Base-by-base conservation (phyloP, 2,113 vertebrate species). In the Motacilla alba region DNA sequence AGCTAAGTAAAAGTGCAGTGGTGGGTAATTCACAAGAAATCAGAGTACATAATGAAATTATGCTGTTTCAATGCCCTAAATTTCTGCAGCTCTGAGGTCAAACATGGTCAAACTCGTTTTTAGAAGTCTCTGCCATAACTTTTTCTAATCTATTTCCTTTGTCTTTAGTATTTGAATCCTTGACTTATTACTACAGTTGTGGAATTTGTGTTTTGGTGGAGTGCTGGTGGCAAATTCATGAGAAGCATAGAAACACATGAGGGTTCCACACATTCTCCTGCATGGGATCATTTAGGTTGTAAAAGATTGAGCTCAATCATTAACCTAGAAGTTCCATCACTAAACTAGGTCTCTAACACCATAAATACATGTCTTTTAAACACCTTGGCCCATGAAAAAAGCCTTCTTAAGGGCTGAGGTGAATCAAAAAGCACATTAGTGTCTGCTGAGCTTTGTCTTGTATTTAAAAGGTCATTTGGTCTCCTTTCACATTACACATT, bases 181-280 rank as follows among this genome's bases (percentile, higher is more conserved):
- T 89, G 20, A 69, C 24, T 6, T 73, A 13, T 3, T 17, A 31
- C 21, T 30, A 3, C 2, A 9, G 4, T 41, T 7, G 21, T 83
- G 49, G 12, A 8, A 37, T 28, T 53, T 79, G 28, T 44, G 17
- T 62, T 69, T 70, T 52, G 46, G 9, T 72, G 35, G 33, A 50
- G 6, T 44, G 53, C 15, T 73, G 35, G 31, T 62, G 15, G 9
- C 15, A 78, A 30, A 83, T 62, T 69, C 1, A 0, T 37, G 11
- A 58, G 22, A 50, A 5, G 12, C 0, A 0, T 28, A 18, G 55
- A 50, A 80, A 19, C 9, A 15, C n/a, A 7, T 2, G 41, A 44
- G 28, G 20, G 6, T 69, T 58, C 56, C 52, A 23, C 2, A 1
- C 6, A 0, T 82, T 81, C 15, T 70, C 12, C 20, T 87, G 20